Conservation (phyloP, 2,888 invertebrate species). For the Megastigmus dorsalis region DNA sequence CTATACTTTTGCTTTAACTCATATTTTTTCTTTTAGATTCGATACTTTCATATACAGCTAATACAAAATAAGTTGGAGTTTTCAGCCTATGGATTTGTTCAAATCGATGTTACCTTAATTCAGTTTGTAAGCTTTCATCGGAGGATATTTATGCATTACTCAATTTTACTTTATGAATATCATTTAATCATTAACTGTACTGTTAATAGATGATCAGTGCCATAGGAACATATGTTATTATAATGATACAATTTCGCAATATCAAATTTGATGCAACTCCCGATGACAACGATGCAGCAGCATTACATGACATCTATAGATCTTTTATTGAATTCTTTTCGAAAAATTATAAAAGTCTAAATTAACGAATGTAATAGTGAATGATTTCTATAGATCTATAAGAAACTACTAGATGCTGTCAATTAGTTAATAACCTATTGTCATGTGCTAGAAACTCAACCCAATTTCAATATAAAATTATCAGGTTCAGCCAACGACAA, state of each 20-base stretch:
- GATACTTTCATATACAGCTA: slow-evolving; percentile 16
- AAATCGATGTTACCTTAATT: neutral
- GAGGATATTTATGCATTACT: neutral
- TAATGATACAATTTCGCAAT: slow-evolving; percentile 14
- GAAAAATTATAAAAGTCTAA: too few species aligned
- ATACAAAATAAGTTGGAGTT: slow-evolving; percentile 17
- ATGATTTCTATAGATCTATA: too few species aligned
- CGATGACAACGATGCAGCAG: neutral
- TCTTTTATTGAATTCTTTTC: too few species aligned
- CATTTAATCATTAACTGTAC: neutral
- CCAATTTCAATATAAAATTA: too few species aligned
- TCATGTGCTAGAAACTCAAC: too few species aligned
- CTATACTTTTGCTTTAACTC: too few species aligned
- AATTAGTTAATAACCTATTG: too few species aligned
- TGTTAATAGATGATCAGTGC: slow-evolving; percentile 19
- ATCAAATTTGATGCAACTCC: neutral
- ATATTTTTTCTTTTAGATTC: slow-evolving; percentile 11
- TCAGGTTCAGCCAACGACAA: too few species aligned
- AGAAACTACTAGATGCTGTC: too few species aligned
- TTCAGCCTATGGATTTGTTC: slow-evolving; percentile 6
- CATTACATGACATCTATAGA: too few species aligned
- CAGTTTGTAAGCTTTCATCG: neutral
- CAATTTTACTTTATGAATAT: neutral
- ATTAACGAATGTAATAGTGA: too few species aligned
- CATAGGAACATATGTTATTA: slow-evolving; percentile 9